Evolutionary conservation across 2,797 vertebrate species (phyloP), one percentile per base, ranked within the genome.

Genomic region (Nyctalus aviator): DNA sequence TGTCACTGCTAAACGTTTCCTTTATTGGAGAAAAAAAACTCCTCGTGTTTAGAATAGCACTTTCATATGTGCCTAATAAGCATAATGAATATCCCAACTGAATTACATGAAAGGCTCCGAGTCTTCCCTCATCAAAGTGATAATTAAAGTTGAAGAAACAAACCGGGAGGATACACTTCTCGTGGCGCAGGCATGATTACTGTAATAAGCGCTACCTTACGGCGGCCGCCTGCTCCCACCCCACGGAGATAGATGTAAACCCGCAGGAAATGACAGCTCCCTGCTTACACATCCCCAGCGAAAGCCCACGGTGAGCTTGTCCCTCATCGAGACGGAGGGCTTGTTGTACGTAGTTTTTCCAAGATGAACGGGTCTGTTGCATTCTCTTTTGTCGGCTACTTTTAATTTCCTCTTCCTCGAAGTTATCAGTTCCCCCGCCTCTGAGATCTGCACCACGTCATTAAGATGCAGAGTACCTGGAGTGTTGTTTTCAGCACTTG

Each of bases 391-490:
- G 76, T 84, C 25, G 81, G 79, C 89, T 95, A 53, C 95, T 97
- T 97, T 98, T 97, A 96, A 97, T 98, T 98, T 96, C 96, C 95
- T 84, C 96, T 96, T 94, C 90, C 94, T 86, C 91, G 73, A 89
- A 75, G 84, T 97, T 97, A 94, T 94, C 95, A 95, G 68, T 96
- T 97, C 95, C 90, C 69, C 25, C 90, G 50, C 25, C 7, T 84
- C 90, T 82, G 57, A 95, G 90, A 93, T 97, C 85, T 92, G 72
- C 59, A 89, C 75, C 27, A 6, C 91, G 66, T 88, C 92, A 93
- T 97, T 97, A 95, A 97, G 92, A 95, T 96, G 94, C 68, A 41
- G 55, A 62, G 25, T 90, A 64, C 76, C 68, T n/a, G 25, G 62
- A 41, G 91, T 77, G 97, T 92, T 97, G 94, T 91, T 97, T 93